phyloP scores from a whole-genome alignment of 2,888 invertebrate species.

The Agelastica alni region DNA sequence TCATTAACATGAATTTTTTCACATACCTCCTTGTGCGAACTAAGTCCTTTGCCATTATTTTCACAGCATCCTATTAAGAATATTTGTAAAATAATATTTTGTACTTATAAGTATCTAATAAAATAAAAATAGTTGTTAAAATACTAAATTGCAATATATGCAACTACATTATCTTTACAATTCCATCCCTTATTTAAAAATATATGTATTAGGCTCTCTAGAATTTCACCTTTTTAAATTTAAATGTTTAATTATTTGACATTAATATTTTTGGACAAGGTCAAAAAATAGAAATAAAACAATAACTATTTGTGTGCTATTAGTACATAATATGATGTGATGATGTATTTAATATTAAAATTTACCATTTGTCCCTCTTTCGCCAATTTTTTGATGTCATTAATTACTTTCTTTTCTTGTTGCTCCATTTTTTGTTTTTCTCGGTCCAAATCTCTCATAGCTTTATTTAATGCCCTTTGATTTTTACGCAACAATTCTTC shows the following conservation, averaged over 20 bases:
- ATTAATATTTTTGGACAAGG: no score
- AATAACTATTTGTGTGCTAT: no score
- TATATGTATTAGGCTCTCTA: no score
- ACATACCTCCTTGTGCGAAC: constrained; percentile 94
- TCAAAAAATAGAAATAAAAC: no score
- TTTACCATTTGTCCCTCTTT: constrained; percentile 97
- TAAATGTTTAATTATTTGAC: no score
- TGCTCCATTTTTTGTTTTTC: constrained; percentile 93
- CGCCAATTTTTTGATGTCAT: constrained; percentile 97
- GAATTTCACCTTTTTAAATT: no score
- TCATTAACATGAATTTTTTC: constrained; percentile 99
- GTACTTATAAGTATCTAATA: no score
- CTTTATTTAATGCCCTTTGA: constrained; percentile 96
- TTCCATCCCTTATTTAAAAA: no score
- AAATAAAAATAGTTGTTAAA: no score
- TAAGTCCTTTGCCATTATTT: constrained; percentile 99
- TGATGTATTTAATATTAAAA: neutral
- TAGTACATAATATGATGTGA: no score
- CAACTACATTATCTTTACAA: no score
- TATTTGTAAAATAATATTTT: neutral
- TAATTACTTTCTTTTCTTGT: constrained; percentile 98
- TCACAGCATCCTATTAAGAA: constrained; percentile 86
- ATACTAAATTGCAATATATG: no score
- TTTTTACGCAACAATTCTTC: constrained; percentile 99
- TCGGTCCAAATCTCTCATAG: constrained; percentile 96